Percentiles rank a stretch among this genome's conserved stretches.
Evolutionary conservation across 2,113 vertebrate species (phyloP).

Genomic region (Nyctereutes procyonoides): DNA sequence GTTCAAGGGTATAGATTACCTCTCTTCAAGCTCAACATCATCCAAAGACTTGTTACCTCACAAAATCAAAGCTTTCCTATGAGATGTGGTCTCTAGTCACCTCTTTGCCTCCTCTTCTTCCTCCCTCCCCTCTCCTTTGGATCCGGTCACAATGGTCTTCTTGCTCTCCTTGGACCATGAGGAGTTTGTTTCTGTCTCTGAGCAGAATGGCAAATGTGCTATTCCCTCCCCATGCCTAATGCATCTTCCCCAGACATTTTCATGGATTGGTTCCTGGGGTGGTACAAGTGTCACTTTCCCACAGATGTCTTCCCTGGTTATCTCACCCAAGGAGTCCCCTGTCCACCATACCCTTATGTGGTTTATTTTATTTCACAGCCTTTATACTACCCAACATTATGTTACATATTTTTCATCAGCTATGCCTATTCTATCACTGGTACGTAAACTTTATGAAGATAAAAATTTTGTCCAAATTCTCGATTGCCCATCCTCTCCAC

Average conservation of each 20-base stretch:
- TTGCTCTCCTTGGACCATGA: background rate
- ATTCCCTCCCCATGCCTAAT: background rate
- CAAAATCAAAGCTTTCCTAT: background rate
- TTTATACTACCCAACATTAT: background rate
- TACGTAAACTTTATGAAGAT: constrained; percentile 8
- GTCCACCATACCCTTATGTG: background rate
- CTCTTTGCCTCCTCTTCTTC: background rate
- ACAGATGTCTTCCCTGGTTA: background rate
- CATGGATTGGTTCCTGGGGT: background rate
- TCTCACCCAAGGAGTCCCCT: background rate
- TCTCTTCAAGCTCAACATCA: background rate
- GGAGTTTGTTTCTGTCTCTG: background rate
- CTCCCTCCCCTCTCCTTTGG: background rate
- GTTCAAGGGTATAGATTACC: background rate
- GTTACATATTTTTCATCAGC: background rate
- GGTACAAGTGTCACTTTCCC: background rate
- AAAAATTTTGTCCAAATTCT: constrained; percentile 11
- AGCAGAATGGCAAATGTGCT: background rate
- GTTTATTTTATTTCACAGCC: background rate
- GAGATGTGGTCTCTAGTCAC: background rate
- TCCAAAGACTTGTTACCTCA: background rate
- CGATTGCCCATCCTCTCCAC: fast-evolving
- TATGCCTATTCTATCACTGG: background rate
- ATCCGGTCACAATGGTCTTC: background rate
- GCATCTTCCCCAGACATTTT: background rate